Base-by-base conservation (phyloP, 1,140 invertebrate genomes). In the Rhopalosiphum padi region DNA sequence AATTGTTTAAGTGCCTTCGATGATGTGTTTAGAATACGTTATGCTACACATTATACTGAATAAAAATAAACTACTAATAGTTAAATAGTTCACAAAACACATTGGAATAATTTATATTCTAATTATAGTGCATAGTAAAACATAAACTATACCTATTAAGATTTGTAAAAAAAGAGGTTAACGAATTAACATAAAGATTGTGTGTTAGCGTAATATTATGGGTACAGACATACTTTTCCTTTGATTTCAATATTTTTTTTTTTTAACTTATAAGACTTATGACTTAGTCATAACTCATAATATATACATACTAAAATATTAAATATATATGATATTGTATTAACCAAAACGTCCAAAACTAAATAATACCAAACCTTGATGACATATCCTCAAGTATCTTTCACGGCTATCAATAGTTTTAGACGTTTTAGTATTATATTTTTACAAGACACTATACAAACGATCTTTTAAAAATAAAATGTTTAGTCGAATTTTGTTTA, bases 71-170 rank as follows among this genome's bases (percentile, higher is more conserved):
- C 11, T 77, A 77, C 60, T n/a, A 77, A 77, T 77, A 77, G 60
- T 77, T 77, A 35, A 77, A 77, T 77, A 77, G 60, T 77, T 77
- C 60, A 77, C n/a, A 15, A 77, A 77, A 77, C 60, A n/a, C 60
- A 77, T n/a, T 77, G 60, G 22, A 77, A 77, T 77, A 77, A 77
- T 77, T 77, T 77, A 77, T n/a, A n/a, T 77, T 77, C 60, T 77
- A 77, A 77, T 77, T 77, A 18, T 77, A 77, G 30, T 77, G 60
- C 30, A 77, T 77, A n/a, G 30, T n/a, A 77, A n/a, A 77, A 77
- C 60, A 68, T 77, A 7, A n/a, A 77, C 60, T 77, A 18, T 77
- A 41, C 41, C 41, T 41, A 77, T 15, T 77, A 18, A 77, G n/a
- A n/a, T 77, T 77, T 5, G 11, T 68, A n/a, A 60, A 77, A 77